Base-by-base conservation (phyloP, 2,113 vertebrate species). In the Ctenomys sociabilis region DNA sequence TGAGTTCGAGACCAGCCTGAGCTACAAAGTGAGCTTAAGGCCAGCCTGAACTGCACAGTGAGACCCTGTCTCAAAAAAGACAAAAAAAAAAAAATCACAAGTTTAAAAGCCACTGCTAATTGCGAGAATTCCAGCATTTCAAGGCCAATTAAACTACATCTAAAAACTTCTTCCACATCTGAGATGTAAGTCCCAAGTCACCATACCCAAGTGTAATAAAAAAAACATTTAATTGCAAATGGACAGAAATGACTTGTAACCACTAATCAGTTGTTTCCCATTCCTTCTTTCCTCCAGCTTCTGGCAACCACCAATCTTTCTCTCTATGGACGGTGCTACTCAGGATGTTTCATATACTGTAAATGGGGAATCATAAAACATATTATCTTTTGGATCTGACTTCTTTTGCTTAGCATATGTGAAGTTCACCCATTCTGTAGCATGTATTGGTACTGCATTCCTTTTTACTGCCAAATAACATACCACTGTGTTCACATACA, bases 141-240 rank as follows among this genome's bases (percentile, higher is more conserved):
- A 77, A 88, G n/a, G 35, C 11, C 87, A 17, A 88, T 0, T 88
- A 37, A 19, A 84, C 37, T 59, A 91, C 12, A 95, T 87, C 83
- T 88, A 80, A 90, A 92, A 72, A 90, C 22, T 75, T 8, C 37
- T 95, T 80, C 14, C 52, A 93, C 57, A 90, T 52, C 54, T 84
- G 45, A 88, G 68, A 64, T 91, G 4, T 59, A 88, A 59, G 9
- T 45, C 32, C 57, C 66, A 66, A 70, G 0, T 64, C 11, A 61
- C 19, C 35, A 85, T 26, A 68, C 17, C 54, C 37, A 21, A 95
- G 30, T 45, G 0, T 52, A 80, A 72, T 85, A 40, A 93, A 85
- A 63, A 93, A 30, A 49, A 63, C 26, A 73, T 49, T 95, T 72
- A 26, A 21, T 43, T 72, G 17, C 3, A 66, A 57, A 78, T 26